These are phyloP conservation scores for Julus scanicus DNA, from an alignment of 2,888 invertebrate genomes.

Conservation along the genomic window DNA sequence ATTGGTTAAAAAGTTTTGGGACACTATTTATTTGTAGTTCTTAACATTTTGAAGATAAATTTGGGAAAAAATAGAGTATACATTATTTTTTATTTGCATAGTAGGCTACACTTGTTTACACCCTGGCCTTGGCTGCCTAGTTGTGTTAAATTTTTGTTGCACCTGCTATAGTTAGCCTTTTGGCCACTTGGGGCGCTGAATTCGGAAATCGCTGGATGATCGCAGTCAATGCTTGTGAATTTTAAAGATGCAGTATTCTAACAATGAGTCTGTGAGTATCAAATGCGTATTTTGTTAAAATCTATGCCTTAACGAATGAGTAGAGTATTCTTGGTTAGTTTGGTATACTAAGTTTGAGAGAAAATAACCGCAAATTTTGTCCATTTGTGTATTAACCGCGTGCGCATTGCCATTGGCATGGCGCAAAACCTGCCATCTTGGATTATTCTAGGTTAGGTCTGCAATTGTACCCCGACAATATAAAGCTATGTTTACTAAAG, in stretches of 20 bases:
- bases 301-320: not conserved
- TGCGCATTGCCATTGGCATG: not conserved
- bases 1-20: no score
- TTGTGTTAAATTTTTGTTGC: no score
- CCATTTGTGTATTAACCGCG: not conserved
- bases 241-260: not conserved
- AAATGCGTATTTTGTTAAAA: not conserved
- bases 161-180: not conserved
- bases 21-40: no score
- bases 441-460: not conserved
- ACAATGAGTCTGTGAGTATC: conserved; percentile 39
- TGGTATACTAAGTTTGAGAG: not conserved
- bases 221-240: not conserved
- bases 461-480: not conserved
- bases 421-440: conserved; percentile 10
- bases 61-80: no score
- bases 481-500: no score
- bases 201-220: not conserved
- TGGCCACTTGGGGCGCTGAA: conserved; percentile 1
- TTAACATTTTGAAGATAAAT: no score
- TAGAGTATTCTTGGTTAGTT: not conserved
- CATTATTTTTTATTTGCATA: no score
- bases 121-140: no score
- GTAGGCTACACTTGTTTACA: no score
- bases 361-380: not conserved